A percentile compares a stretch with the other conserved stretches of the same genome.
Conservation (phyloP, 2,888 invertebrate species). For the Sesamia inferens region DNA sequence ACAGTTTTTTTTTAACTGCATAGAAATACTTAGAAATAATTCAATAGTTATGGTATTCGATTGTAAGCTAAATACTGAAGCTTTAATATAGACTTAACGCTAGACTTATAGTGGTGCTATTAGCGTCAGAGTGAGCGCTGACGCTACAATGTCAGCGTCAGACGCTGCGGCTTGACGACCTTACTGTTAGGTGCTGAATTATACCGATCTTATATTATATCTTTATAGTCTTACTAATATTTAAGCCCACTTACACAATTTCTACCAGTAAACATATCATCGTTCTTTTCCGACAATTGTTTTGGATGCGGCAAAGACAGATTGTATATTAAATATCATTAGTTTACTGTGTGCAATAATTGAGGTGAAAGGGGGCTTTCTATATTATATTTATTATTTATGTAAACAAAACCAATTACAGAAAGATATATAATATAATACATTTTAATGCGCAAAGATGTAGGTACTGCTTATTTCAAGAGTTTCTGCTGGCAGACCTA, state of each 20-base stretch:
- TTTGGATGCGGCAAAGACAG: neutral
- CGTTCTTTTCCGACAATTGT: neutral
- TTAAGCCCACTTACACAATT: neutral
- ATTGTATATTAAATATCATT: neutral
- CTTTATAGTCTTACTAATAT: slow-evolving; percentile 2
- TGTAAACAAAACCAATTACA: neutral
- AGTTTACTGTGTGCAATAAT: neutral
- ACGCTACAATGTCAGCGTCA: slow-evolving; percentile 41
- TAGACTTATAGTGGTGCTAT: slow-evolving; percentile 76
- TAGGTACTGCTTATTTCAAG: neutral
- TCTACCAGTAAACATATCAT: neutral
- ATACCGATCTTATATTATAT: slow-evolving; percentile 26
- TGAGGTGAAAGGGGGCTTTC: neutral
- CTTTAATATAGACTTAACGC: slow-evolving; percentile 83
- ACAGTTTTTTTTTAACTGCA: neutral
- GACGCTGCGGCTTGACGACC: slow-evolving; percentile 22
- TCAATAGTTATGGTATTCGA: slow-evolving; percentile 78
- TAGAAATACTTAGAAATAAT: slow-evolving; percentile 38
- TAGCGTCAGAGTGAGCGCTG: slow-evolving; percentile 24
- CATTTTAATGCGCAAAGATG: neutral
- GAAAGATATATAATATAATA: neutral
- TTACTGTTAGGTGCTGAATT: slow-evolving; percentile 52
- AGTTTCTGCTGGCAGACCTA: neutral
- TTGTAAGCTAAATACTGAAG: slow-evolving; percentile 80
- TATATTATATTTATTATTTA: neutral